phyloP scores from a whole-genome alignment of 2,888 invertebrate genomes.

The Crepidodera aurea region DNA sequence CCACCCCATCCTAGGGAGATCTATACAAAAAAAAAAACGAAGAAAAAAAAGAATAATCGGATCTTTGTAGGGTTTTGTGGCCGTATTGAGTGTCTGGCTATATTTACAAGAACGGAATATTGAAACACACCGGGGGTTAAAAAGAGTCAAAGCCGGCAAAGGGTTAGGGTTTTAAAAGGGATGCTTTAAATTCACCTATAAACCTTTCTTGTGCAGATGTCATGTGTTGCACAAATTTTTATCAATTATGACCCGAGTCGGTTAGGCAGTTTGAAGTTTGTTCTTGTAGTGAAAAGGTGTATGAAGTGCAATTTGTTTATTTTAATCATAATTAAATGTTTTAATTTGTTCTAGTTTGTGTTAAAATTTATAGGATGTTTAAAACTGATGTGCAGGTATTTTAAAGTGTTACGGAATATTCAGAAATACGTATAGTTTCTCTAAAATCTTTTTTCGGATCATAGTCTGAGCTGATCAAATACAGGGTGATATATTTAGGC shows the following conservation, averaged over 20 bases:
- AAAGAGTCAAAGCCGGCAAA: constrained; percentile 32
- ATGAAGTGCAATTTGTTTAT: background rate
- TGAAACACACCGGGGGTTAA: constrained; percentile 36
- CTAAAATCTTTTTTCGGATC: too few species aligned
- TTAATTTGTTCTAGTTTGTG: too few species aligned
- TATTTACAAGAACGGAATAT: constrained; percentile 51
- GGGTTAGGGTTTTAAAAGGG: constrained; percentile 37
- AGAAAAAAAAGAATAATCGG: constrained; percentile 61
- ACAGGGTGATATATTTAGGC: too few species aligned
- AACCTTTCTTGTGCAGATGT: constrained; percentile 52
- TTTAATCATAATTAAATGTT: too few species aligned
- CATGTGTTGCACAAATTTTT: constrained; percentile 42
- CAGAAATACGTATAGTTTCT: too few species aligned
- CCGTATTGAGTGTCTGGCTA: constrained; percentile 60
- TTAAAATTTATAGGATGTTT: too few species aligned
- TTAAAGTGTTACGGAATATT: too few species aligned
- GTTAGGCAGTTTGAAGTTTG: constrained; percentile 21
- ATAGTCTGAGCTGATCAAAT: too few species aligned
- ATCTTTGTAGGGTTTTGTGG: constrained; percentile 61
- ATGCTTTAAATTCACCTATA: constrained; percentile 39
- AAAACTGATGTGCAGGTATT: too few species aligned
- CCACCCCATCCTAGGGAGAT: constrained; percentile 58
- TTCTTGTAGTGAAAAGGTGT: constrained; percentile 1
- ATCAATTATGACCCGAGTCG: constrained; percentile 31
- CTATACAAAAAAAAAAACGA: constrained; percentile 56